Conservation (phyloP, 1,140 invertebrate species). For the Helicoverpa armigera region DNA sequence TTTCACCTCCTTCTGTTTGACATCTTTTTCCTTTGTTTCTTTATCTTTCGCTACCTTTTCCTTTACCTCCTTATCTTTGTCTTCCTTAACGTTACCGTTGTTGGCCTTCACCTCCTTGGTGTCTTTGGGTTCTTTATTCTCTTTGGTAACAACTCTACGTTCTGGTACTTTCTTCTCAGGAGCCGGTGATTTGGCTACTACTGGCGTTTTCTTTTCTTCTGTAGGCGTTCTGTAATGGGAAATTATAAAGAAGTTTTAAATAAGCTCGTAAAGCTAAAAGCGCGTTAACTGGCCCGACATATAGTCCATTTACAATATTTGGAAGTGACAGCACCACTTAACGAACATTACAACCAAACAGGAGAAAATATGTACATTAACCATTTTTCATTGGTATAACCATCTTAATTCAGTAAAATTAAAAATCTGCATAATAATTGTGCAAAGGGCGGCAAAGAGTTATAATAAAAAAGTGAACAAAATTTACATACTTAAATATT, state of each 20-base stretch:
- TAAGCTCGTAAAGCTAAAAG: not conserved
- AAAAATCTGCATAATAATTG: too few relatives aligned
- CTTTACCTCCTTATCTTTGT: conserved; percentile 45
- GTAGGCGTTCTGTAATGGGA: conserved; percentile 24
- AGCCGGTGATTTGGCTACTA: conserved; percentile 57
- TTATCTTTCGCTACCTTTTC: conserved; percentile 13
- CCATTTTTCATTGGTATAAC: not conserved
- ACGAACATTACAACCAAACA: too few relatives aligned
- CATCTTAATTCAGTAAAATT: too few relatives aligned
- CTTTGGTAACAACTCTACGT: conserved; percentile 73
- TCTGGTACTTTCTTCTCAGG: conserved; percentile 70
- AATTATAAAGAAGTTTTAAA: not conserved
- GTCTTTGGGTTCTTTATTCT: conserved; percentile 80
- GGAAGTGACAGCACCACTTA: too few relatives aligned
- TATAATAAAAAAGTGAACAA: too few relatives aligned
- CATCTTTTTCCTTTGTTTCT: conserved; percentile 2
- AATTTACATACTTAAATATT: too few relatives aligned
- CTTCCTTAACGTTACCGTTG: conserved; percentile 63
- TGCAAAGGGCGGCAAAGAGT: too few relatives aligned
- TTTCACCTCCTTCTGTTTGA: conserved; percentile 39
- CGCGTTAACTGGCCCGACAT: not conserved
- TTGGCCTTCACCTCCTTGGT: conserved; percentile 61
- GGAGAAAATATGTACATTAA: not conserved
- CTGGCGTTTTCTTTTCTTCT: conserved; percentile 67
- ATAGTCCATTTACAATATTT: too few relatives aligned